These are phyloP conservation scores for Ptyas mucosa DNA, from an alignment of 2,113 vertebrate species.

Conservation along the genomic window DNA sequence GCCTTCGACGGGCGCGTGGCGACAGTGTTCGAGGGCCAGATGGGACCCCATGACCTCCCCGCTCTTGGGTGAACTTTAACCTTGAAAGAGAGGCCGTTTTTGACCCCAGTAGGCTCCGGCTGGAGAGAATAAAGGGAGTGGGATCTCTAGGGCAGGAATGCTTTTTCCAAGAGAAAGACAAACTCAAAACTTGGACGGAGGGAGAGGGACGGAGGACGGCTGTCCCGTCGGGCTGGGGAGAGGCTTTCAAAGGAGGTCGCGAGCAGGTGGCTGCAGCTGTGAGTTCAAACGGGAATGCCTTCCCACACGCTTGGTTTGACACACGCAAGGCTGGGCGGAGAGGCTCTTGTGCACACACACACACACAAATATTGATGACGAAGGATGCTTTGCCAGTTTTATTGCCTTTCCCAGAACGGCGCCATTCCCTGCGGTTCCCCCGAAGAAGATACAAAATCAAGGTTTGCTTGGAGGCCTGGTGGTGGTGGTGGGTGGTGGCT, in stretches of 20 bases:
- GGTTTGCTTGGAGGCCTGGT: constrained; percentile 55
- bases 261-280: constrained; percentile 52
- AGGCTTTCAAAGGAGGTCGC: constrained; percentile 11
- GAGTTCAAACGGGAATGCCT: constrained; percentile 15
- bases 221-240: not conserved
- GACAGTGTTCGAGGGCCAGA: not conserved
- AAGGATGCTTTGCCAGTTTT: constrained; percentile 47
- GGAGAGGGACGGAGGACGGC: not conserved
- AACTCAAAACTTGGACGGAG: not conserved
- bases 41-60: rapidly evolving
- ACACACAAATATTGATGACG: no score
- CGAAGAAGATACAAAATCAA: constrained; percentile 69
- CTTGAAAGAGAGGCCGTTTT: no score
- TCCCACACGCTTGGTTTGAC: constrained; percentile 27
- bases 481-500: constrained; percentile 36
- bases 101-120: no score
- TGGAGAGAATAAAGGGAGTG: not conserved
- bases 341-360: not conserved
- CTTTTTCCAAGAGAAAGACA: constrained; percentile 32
- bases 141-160: constrained; percentile 43
- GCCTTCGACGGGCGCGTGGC: not conserved
- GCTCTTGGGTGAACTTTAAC: no score
- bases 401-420: constrained; percentile 71
- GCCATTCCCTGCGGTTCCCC: constrained; percentile 63
- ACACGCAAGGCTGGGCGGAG: constrained; percentile 37